Evolutionary conservation across 1,140 invertebrate species (phyloP).

Genomic region (Melitaea cinxia): DNA sequence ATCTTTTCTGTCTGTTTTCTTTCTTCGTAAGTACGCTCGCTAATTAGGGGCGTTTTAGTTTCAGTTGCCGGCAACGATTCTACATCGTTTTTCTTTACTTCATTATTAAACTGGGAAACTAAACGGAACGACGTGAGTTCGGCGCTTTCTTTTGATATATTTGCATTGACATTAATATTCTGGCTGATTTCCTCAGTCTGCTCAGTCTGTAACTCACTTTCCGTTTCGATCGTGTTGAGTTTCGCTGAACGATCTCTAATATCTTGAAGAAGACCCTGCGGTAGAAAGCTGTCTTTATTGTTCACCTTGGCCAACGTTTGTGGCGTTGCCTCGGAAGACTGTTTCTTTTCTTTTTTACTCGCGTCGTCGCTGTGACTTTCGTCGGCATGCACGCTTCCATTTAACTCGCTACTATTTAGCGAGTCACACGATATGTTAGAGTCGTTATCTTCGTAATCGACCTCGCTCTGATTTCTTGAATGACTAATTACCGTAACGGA

Average conservation of each 20-base stretch:
- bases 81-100: conserved; percentile 63
- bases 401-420: conserved; percentile 85
- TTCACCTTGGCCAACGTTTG: conserved; percentile 58
- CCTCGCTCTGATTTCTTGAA: conserved; percentile 80
- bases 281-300: conserved; percentile 81
- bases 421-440: conserved; percentile 88
- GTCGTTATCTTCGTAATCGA: conserved; percentile 86
- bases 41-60: conserved; percentile 80
- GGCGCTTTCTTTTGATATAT: conserved; percentile 73
- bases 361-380: conserved; percentile 73
- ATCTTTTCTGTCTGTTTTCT: conserved; percentile 81
- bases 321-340: conserved; percentile 55
- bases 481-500: conserved; percentile 78
- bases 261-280: conserved; percentile 83
- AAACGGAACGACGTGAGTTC: conserved; percentile 79
- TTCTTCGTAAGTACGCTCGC: conserved; percentile 87
- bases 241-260: conserved; percentile 83
- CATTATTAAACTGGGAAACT: conserved; percentile 77
- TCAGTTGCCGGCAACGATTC: conserved; percentile 57
- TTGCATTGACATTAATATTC: conserved; percentile 75
- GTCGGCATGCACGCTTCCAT: conserved; percentile 74
- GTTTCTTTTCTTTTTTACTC: conserved; percentile 73
- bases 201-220: conserved; percentile 61
- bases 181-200: conserved; percentile 58
- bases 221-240: conserved; percentile 70